Conservation (phyloP, 1,140 invertebrate genomes). For the Pristionchus pacificus region DNA sequence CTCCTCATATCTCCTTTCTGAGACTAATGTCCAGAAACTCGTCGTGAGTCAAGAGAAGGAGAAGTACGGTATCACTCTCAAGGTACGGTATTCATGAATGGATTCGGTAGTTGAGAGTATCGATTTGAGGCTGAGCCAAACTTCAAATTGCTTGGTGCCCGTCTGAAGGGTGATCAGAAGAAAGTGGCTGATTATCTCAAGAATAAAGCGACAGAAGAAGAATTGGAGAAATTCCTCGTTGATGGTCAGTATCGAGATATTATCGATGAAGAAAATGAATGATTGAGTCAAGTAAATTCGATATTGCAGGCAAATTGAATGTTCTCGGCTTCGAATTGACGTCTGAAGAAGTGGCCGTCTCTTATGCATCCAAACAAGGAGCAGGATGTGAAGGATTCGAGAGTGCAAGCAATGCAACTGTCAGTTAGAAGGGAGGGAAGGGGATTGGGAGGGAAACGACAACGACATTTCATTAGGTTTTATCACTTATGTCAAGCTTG, state of each 20-base stretch:
- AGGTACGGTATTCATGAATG: conserved; percentile 43
- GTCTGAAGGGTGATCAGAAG: conserved; percentile 84
- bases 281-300: neutral
- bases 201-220: conserved; percentile 69
- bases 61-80: conserved; percentile 84
- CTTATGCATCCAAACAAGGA: conserved; percentile 64
- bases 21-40: conserved; percentile 86
- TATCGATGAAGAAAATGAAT: neutral
- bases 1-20: conserved; percentile 75
- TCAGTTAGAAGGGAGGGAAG: conserved; percentile 45
- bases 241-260: conserved; percentile 66
- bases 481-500: neutral
- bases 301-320: conserved; percentile 37
- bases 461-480: too few relatives aligned
- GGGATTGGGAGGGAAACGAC: conserved; percentile 56
- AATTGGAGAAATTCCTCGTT: conserved; percentile 74
- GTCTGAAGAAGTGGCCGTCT: conserved; percentile 76
- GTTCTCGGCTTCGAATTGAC: conserved; percentile 74
- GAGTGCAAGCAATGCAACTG: too few relatives aligned
- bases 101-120: neutral
- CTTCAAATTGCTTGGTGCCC: conserved; percentile 77
- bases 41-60: conserved; percentile 83
- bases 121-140: conserved; percentile 77
- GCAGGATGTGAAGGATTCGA: conserved; percentile 18
- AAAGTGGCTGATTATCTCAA: conserved; percentile 77